Base-by-base conservation (phyloP, 2,797 vertebrate genomes). In the Gouania willdenowi region DNA sequence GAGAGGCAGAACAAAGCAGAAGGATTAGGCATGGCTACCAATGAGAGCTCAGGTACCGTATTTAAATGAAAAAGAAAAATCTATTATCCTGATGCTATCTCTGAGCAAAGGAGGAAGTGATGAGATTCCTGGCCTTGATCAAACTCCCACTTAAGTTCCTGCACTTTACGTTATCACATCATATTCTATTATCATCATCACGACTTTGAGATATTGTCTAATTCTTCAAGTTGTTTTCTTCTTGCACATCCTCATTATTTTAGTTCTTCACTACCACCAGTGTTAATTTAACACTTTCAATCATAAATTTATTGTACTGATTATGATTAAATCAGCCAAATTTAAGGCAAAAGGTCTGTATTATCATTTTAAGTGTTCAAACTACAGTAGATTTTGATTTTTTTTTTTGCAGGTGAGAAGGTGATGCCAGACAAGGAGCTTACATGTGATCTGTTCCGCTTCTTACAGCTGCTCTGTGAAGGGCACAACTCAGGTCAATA, bases 1-100 rank as follows among this genome's bases (percentile, higher is more conserved):
- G 94, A 98, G 81, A 90, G 95, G 63, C 94, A 97, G 79, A 97
- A 97, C 83, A 98, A 98, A 90, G 95, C 93, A 5, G 94, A 98
- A 77, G 93, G 93, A 78, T 93, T 98, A 77, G 93, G 93, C 56
- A 93, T 95, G 90, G 89, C 90, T 55, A 92, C 87, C 32, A 93
- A 95, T 42, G 91, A 97, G 66, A 91, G 90, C 81, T 92, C 93
- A 92, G 94, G 95, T 98, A 93, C 32, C 49, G 52, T 38, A 48
- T 71, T 75, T 39, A 73, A 66, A 75, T 75, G 41, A 38, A 54
- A 26, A 35, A 45, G 36, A 46, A 39, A 56, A 54, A 71, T 52
- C 8, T 14, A 30, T 62, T 50, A 53, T 25, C 65, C 21, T 36
- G 18, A 61, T 59, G 30, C 56, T 26, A 26, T 55, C 54, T 66